phyloP scores from a whole-genome alignment of 2,113 vertebrate genomes.

The Bos javanicus region DNA sequence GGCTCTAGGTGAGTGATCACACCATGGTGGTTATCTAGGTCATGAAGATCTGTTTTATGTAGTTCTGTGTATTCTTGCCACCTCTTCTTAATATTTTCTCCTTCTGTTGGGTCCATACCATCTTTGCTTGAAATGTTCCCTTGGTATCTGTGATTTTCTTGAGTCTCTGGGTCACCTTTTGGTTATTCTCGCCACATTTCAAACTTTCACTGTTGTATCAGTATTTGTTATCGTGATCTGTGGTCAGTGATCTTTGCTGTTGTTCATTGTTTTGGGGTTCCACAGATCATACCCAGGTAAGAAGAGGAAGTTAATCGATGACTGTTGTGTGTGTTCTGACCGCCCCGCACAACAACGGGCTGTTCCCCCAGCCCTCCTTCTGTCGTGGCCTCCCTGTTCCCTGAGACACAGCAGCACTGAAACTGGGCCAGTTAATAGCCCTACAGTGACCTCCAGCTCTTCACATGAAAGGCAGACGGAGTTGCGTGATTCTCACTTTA shows the following conservation, averaged over 20 bases:
- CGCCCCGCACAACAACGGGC: fast-evolving
- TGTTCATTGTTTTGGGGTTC: background rate
- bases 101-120: background rate
- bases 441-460: background rate
- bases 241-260: background rate
- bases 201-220: background rate
- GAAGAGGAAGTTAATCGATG: background rate
- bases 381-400: too few relatives aligned
- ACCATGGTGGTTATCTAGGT: background rate
- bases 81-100: background rate
- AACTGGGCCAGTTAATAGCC: background rate
- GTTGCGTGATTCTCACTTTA: background rate
- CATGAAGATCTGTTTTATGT: background rate
- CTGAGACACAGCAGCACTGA: background rate
- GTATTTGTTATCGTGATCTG: background rate
- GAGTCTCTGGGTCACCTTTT: background rate
- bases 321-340: background rate
- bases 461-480: background rate
- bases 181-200: background rate
- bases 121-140: background rate
- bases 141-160: background rate
- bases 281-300: background rate
- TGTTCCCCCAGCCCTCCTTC: background rate
- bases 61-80: background rate
- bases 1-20: background rate